phyloP scores from a whole-genome alignment of 2,113 vertebrate species.

The Hippopotamus amphibius region DNA sequence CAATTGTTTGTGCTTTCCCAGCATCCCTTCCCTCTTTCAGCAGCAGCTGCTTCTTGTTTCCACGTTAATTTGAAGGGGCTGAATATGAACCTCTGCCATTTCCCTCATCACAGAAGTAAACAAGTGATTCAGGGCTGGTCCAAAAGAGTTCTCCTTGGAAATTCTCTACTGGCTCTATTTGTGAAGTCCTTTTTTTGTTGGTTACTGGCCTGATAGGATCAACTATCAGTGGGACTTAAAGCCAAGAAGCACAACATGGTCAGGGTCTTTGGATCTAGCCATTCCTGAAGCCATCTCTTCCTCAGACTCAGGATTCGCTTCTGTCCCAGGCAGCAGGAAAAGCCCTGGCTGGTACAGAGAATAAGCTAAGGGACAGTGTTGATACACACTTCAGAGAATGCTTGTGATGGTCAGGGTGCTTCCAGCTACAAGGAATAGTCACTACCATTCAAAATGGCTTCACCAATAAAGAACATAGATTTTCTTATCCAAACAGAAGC shows the following conservation, averaged over 20 bases:
- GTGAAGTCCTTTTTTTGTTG: background rate
- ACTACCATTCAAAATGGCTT: fast-evolving
- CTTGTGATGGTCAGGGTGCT: background rate
- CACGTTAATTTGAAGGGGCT: background rate
- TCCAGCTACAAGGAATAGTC: background rate
- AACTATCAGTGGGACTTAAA: background rate
- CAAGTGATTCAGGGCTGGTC: background rate
- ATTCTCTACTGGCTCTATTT: background rate
- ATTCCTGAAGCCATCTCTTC: background rate
- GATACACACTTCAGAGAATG: too few relatives aligned
- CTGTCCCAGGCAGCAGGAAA: background rate
- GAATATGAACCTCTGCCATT: background rate
- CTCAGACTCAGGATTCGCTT: background rate
- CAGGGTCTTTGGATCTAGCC: background rate
- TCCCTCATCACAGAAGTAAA: background rate
- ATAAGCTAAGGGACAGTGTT: fast-evolving
- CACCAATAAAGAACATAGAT: background rate
- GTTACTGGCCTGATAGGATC: background rate
- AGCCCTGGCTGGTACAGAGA: background rate
- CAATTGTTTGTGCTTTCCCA: background rate
- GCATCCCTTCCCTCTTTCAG: background rate
- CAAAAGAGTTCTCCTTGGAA: background rate
- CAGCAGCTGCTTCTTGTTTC: background rate
- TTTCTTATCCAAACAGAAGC: background rate
- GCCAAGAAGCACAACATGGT: fast-evolving